A percentile compares a stretch with the other conserved stretches of the same genome.
phyloP scores from a whole-genome alignment of 2,113 vertebrate species.

The Pterocles burchelli region DNA sequence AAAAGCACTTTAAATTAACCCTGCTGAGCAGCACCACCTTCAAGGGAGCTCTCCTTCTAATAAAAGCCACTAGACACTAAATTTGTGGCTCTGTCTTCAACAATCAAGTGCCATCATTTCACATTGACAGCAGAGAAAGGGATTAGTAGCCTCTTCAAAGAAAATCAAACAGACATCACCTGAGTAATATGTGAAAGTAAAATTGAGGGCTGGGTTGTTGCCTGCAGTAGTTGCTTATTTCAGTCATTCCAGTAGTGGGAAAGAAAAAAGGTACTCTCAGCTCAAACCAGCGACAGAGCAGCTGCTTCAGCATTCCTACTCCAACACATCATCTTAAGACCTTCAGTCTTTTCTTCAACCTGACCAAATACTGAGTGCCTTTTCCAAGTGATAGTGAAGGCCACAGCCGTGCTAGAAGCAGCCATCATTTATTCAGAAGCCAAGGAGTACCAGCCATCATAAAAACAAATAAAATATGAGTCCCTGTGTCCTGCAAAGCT shows the following conservation, averaged over 20 bases:
- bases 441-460: neutral
- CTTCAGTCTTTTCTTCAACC: neutral
- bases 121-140: neutral
- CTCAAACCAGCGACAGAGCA: neutral
- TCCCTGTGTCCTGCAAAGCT: neutral
- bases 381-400: neutral
- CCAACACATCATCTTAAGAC: neutral
- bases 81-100: neutral
- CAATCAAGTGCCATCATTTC: slow-evolving; percentile 17
- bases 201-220: neutral
- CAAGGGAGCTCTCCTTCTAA: neutral
- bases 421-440: neutral
- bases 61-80: neutral
- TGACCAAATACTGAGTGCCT: neutral
- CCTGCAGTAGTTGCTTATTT: neutral
- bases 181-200: neutral
- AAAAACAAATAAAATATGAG: neutral
- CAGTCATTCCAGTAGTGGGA: neutral
- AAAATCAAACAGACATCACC: neutral
- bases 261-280: neutral
- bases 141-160: slow-evolving; percentile 14
- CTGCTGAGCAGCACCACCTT: neutral
- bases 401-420: neutral
- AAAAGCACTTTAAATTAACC: slow-evolving; percentile 4
- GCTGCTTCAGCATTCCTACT: neutral